Base-by-base conservation (phyloP, 2,113 vertebrate species). In the Anoura caudifer region DNA sequence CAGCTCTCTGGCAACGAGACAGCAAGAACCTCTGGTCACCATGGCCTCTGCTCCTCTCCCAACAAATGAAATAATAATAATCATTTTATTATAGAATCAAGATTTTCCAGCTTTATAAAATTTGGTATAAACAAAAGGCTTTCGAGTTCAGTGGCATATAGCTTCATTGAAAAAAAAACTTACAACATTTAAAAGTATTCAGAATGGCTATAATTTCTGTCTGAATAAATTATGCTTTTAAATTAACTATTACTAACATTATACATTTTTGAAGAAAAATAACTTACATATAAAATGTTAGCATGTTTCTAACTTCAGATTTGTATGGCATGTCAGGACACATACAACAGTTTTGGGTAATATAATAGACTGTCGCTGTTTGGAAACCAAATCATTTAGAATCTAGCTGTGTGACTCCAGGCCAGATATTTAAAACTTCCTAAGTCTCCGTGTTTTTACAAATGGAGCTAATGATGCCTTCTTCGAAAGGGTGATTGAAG, bases 201-300 rank as follows among this genome's bases (percentile, higher is more conserved):
- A 91, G 24, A 77, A 65, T 54, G 6, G n/a, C 36, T 45, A 26
- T 56, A 84, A 95, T 50, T 83, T 90, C 54, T 95, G 22, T 72
- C 69, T 92, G 26, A 92, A 88, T 93, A 94, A 90, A 91, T 87
- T 67, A 67, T 76, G n/a, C 43, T 91, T 38, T 85, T 36, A 73
- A 86, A 63, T 75, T n/a, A 56, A 89, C 15, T 76, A 63, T 22
- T 84, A 79, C 59, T 61, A 12, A 82, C 22, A 81, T 50, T 70
- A 50, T 47, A 87, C 26, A 50, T 75, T 83, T 26, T 17, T 7
- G 11, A 88, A 50, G 20, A 83, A 90, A 84, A 73, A 54, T 69
- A 72, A 28, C 19, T 90, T 90, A 92, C 43, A 87, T 75, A 81
- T n/a, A 81, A 77, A 89, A 72, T 24, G 77, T 75, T 20, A 87